These are phyloP conservation scores for Platichthys stellatus DNA, from an alignment of 2,113 vertebrate species.

Conservation along the genomic window DNA sequence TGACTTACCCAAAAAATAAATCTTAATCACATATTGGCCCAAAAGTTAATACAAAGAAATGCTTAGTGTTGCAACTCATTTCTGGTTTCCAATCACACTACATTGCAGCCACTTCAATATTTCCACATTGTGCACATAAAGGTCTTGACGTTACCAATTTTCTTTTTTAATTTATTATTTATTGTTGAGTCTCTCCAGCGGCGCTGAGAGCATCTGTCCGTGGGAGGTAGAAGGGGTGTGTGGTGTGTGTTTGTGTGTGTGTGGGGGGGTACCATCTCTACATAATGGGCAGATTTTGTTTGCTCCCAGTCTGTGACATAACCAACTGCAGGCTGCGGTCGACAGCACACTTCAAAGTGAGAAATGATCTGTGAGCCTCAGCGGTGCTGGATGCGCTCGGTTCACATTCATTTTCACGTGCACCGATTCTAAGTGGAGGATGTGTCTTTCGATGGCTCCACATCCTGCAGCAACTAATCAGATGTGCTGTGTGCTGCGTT, in stretches of 20 bases:
- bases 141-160: conserved; percentile 20
- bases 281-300: conserved; percentile 68
- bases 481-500: conserved; percentile 32
- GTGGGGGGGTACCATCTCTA: conserved; percentile 23
- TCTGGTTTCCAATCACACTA: conserved; percentile 2
- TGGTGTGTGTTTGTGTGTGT: not conserved
- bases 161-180: conserved; percentile 7
- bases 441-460: conserved; percentile 57
- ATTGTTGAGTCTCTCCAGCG: conserved; percentile 13
- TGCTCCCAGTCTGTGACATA: conserved; percentile 65
- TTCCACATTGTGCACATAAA: conserved; percentile 15
- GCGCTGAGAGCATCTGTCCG: conserved; percentile 32
- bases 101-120: not conserved
- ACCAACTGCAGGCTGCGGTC: conserved; percentile 23
- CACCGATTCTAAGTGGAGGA: conserved; percentile 27
- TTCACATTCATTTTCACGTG: conserved; percentile 36
- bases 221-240: conserved; percentile 2
- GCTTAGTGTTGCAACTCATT: not conserved
- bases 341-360: conserved; percentile 61
- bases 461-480: not conserved
- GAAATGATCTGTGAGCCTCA: conserved; percentile 60
- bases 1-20: not conserved
- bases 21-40: no score
- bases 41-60: not conserved
- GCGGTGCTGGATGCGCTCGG: conserved; percentile 45